Base-by-base conservation (phyloP, 2,888 invertebrate genomes). In the Loripinus fragilis region DNA sequence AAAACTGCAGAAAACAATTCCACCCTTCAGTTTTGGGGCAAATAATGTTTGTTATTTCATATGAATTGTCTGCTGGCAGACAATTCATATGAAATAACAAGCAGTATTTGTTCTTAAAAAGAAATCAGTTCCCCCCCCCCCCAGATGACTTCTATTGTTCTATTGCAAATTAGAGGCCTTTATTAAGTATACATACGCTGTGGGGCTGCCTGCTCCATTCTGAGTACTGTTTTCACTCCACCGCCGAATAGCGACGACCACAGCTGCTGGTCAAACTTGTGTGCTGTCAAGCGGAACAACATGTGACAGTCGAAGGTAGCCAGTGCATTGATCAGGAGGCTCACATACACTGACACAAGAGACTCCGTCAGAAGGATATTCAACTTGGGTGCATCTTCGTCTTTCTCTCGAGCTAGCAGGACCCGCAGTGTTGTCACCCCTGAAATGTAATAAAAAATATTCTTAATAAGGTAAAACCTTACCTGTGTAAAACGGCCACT, bases 381-480 rank as follows among this genome's bases (percentile, higher is more conserved):
- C 68, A 99, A 95, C 81, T 97, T 96, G 0, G 99, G 99, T 1
- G 98, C 96, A 90, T 97, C 97, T 90, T 98, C 98, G 91, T 99
- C 99, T 86, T 98, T 97, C 88, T 99, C 99, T 30, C 98, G 95
- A 0, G 97, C 97, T 8, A 99, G 94, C 55, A 99, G 94, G 0
- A 98, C 97, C 35, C 98, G 95, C 52, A 99, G 95, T 76, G 97
- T 97, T 0, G 98, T 97, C 0, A 99, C 99, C 17, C 99, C 98
- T 95, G 86, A 8, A 84, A 81, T 12, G 12, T 8, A 38, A 12
- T 38, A 38, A 38, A n/a, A n/a, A n/a, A n/a, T n/a, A n/a, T n/a
- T n/a, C n/a, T n/a, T n/a, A n/a, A n/a, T n/a, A n/a, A n/a, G n/a
- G n/a, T n/a, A n/a, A n/a, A n/a, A n/a, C n/a, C n/a, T n/a, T n/a